Conservation (phyloP, 2,888 invertebrate species). For the Drosophila nigricruria region DNA sequence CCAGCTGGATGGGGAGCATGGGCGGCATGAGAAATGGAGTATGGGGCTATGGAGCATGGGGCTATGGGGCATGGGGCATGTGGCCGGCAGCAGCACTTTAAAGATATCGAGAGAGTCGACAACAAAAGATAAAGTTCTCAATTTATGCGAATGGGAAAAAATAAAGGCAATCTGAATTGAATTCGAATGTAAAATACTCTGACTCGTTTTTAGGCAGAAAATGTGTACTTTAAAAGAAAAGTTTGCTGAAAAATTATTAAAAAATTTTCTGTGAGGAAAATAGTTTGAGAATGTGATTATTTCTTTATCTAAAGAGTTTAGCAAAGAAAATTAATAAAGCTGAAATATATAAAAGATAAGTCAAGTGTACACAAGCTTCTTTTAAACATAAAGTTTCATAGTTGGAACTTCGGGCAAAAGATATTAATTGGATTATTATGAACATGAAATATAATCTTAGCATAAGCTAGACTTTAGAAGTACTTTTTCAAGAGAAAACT, state of each 20-base stretch:
- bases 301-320: neutral
- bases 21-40: neutral
- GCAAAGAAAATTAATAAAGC: neutral
- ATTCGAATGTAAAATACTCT: conserved; percentile 16
- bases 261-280: neutral
- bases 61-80: neutral
- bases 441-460: neutral
- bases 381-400: neutral
- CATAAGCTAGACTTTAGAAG: neutral
- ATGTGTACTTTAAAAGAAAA: neutral
- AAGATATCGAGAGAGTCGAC: conserved; percentile 50
- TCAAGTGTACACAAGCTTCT: neutral
- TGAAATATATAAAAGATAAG: neutral
- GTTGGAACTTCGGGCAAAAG: neutral
- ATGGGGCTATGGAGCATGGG: neutral
- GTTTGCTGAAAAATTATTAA: neutral
- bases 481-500: neutral
- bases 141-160: conserved; percentile 47
- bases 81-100: conserved; percentile 44
- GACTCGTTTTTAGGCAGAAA: neutral
- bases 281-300: neutral
- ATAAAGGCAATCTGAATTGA: neutral
- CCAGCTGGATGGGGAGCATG: neutral
- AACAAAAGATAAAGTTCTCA: conserved; percentile 55
- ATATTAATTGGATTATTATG: neutral